Conservation (phyloP, 2,797 vertebrate genomes). For the Delichon dasypus region DNA sequence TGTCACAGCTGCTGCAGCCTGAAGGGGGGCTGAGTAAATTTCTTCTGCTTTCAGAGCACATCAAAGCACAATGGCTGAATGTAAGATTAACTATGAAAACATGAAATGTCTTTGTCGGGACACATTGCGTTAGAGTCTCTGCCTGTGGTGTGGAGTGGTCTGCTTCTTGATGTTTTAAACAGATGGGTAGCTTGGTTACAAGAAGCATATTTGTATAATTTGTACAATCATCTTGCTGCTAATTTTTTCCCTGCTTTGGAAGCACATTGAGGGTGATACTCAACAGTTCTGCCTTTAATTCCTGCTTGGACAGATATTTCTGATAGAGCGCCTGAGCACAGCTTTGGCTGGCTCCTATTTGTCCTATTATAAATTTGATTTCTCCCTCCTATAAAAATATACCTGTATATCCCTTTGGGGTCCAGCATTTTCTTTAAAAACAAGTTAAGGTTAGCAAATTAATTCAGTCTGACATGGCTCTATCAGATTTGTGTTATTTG, state of each 20-base stretch:
- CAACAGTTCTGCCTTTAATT: neutral
- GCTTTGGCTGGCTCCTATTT: neutral
- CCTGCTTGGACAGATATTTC: neutral
- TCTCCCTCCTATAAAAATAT: neutral
- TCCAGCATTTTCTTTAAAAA: neutral
- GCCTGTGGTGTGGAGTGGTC: neutral
- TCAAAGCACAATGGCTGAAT: neutral
- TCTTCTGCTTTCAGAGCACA: neutral
- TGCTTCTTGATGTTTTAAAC: neutral
- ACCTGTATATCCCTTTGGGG: neutral
- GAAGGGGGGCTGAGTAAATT: neutral
- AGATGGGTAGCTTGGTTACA: neutral
- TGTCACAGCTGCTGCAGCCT: neutral
- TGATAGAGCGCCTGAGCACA: neutral
- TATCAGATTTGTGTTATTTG: neutral
- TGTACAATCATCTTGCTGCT: neutral
- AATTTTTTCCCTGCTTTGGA: neutral
- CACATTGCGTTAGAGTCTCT: neutral
- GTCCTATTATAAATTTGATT: neutral
- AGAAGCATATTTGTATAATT: neutral
- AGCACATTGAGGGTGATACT: neutral
- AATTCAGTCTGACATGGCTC: accelerated
- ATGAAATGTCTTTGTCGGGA: neutral
- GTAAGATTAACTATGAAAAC: neutral
- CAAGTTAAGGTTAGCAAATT: neutral